Evolutionary conservation across 2,797 vertebrate genomes (phyloP), one percentile per base, ranked within the genome.

Genomic region (Argyrosomus regius): DNA sequence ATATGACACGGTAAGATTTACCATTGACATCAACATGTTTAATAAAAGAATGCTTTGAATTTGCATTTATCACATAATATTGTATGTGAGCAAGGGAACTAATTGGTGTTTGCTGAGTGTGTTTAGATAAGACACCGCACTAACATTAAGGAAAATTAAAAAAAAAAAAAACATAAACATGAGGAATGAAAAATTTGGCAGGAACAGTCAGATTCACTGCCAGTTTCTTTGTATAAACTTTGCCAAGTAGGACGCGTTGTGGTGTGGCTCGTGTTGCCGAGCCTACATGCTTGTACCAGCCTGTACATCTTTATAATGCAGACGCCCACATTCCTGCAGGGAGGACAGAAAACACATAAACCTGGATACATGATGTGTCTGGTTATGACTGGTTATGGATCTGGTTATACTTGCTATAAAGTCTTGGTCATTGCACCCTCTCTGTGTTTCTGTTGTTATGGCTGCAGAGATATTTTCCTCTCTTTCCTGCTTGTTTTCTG

Each of bases 291-390:
- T 43, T 92, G 93, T 87, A 87, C 75, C 50, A 39, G 82, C 89
- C 75, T 87, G 89, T 61, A 78, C 46, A 61, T 7, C 72, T 52
- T 76, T 56, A 64, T 46, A 60, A 83, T 39, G 22, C 62, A 80
- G 75, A 86, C 83, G 71, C 91, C 91, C 86, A 88, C 86, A 91
- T 94, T 91, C 93, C 89, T 86, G 59, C 76, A 84, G 78, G 61
- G 54, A 67, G 64, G 76, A 62, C 39, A 79, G 57, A 64, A 83
- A 60, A 80, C 62, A 84, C 62, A 58, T 4, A n/a, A 77, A 58
- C 26, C 72, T 69, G 59, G 70, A 60, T 53, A 35, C 76, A 72
- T 73, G 81, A 76, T 77, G 53, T 11, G 54, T 81, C 69, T 72
- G 81, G 87, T 72, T 85, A 62, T 1, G 26, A 81, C 77, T 77